Base-by-base conservation (phyloP, 1,140 invertebrate species). In the Zaprionus gabonicus region DNA sequence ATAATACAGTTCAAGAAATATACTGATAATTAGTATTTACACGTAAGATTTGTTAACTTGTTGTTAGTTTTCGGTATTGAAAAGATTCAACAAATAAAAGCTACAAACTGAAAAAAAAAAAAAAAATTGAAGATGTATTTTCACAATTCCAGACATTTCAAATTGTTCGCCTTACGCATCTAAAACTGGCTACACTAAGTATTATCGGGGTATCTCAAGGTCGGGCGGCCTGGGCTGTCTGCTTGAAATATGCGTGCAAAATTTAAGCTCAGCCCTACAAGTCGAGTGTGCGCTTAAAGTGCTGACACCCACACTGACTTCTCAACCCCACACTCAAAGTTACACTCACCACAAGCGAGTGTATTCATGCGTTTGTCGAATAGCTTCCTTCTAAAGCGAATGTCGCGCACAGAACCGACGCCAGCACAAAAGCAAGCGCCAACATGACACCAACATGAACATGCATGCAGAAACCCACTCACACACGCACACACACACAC, bases 321-420 rank as follows among this genome's bases (percentile, higher is more conserved):
- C 31, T 34, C 31, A 34, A 10, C 38, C 5, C 9, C 9, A 56
- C 20, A 20, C 5, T 17, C n/a, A 49, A 7, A 49, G 9, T 49
- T 10, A 10, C 20, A 20, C 20, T 49, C 20, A 20, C 20, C 20
- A n/a, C 46, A 49, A 49, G 46, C 9, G 46, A 49, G 46, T 49
- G 46, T 49, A 41, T 57, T 57, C 46, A 53, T 41, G 69, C 31
- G 36, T 67, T 51, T 57, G 41, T 27, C 17, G 44, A 66, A 38
- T 12, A 15, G 34, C 41, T 65, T 12, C 41, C 36, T 70, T 28
- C 59, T 58, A 64, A 63, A 46, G 28, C 62, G 60, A 38, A 57
- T 62, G 36, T 62, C 28, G 27, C 71, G 49, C 17, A 59, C 31
- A 59, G 49, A 62, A 41, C 41, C 46, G 69, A 17, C 27, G 71